These are phyloP conservation scores for Bemisia tabaci DNA, from an alignment of 1,140 invertebrate genomes.

Conservation along the genomic window DNA sequence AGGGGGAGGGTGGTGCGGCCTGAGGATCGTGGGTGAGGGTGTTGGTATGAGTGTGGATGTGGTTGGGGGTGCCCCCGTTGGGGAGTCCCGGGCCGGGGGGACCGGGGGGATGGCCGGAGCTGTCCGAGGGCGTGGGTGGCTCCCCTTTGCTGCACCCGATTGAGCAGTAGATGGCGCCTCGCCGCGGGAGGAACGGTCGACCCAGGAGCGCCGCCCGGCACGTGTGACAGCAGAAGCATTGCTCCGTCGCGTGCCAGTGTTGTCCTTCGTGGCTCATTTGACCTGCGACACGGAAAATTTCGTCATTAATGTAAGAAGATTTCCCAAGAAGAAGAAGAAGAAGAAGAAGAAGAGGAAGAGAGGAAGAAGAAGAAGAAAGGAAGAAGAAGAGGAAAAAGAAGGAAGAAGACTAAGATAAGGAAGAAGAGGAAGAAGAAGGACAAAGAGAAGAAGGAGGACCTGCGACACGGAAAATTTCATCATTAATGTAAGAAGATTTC, in stretches of 20 bases:
- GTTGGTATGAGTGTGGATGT: constrained; percentile 24
- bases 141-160: constrained; percentile 82
- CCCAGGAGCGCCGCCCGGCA: constrained; percentile 84
- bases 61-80: constrained; percentile 21
- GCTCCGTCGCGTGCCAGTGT: constrained; percentile 94
- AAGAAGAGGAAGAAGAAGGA: neutral
- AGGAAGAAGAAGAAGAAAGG: neutral
- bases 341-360: constrained; percentile 2
- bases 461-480: too few relatives aligned
- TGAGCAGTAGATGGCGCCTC: constrained; percentile 90
- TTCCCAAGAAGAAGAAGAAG: constrained; percentile 7
- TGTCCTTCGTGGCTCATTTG: constrained; percentile 96
- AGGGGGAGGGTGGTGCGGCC: neutral
- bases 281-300: too few relatives aligned
- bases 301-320: too few relatives aligned
- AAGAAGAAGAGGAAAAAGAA: neutral
- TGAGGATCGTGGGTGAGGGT: neutral
- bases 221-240: constrained; percentile 89
- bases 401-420: too few relatives aligned
- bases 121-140: constrained; percentile 48
- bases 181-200: constrained; percentile 78
- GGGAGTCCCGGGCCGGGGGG: constrained; percentile 6
- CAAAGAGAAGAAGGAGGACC: neutral
- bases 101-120: neutral
- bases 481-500: too few relatives aligned